phyloP scores from a whole-genome alignment of 2,888 invertebrate genomes.

The Allophyes oxyacanthae region DNA sequence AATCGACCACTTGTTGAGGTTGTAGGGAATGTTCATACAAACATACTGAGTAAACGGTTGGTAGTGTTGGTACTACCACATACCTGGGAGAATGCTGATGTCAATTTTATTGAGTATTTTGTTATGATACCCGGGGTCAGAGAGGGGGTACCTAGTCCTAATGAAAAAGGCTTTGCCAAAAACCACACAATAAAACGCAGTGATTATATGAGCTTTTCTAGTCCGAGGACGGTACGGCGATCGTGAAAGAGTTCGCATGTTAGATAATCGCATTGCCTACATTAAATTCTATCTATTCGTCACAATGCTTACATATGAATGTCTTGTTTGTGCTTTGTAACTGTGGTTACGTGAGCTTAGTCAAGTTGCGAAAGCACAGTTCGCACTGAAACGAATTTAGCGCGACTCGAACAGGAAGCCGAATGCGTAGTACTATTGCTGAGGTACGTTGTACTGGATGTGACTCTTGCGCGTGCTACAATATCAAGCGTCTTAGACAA shows the following conservation, averaged over 20 bases:
- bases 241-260: background rate
- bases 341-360: conserved; percentile 81
- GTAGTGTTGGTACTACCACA: no score
- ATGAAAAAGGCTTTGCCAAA: no score
- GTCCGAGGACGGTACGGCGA: background rate
- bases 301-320: conserved; percentile 55
- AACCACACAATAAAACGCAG: no score
- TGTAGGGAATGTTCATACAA: no score
- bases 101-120: no score
- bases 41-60: no score
- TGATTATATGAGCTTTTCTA: no score
- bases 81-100: no score
- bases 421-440: conserved; percentile 53
- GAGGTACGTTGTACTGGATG: conserved; percentile 61
- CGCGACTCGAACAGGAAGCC: conserved; percentile 77
- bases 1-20: no score
- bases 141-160: no score
- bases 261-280: conserved; percentile 21
- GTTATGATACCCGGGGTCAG: no score
- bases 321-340: conserved; percentile 70
- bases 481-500: no score
- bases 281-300: conserved; percentile 34
- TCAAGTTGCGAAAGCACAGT: conserved; percentile 78
- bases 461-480: conserved; percentile 24
- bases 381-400: conserved; percentile 81